These are phyloP conservation scores for Epinotia nisella DNA, from an alignment of 2,888 invertebrate genomes.

Conservation along the genomic window DNA sequence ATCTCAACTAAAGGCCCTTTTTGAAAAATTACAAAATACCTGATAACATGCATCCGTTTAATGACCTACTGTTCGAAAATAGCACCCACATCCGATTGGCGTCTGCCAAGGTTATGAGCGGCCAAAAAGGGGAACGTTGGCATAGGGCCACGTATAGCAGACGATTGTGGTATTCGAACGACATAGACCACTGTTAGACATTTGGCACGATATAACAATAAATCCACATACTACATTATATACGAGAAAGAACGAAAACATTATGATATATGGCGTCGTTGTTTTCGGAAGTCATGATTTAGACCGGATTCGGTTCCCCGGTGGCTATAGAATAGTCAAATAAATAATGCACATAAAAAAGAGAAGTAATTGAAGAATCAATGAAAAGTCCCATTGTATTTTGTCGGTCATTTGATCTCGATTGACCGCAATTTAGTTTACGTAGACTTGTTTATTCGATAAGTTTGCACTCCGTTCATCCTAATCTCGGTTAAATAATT, in stretches of 20 bases:
- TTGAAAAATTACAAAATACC: slow-evolving; percentile 2
- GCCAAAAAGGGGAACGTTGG: slow-evolving; percentile 57
- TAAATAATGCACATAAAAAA: neutral
- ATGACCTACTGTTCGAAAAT: slow-evolving; percentile 75
- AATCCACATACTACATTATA: slow-evolving; percentile 19
- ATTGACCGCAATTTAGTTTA: neutral
- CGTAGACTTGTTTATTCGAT: slow-evolving; percentile 5
- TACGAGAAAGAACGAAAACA: slow-evolving; percentile 16
- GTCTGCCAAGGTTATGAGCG: slow-evolving; percentile 66
- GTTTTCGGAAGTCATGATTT: slow-evolving; percentile 7
- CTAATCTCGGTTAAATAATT: slow-evolving; percentile 46
- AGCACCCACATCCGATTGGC: slow-evolving; percentile 69
- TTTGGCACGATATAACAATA: slow-evolving; percentile 34
- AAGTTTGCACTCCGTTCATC: slow-evolving; percentile 19
- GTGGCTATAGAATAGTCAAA: neutral
- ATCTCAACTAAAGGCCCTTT: neutral
- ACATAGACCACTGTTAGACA: slow-evolving; percentile 39
- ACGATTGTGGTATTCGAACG: slow-evolving; percentile 38
- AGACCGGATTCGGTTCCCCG: neutral
- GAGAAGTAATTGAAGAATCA: neutral
- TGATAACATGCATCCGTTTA: slow-evolving; percentile 59
- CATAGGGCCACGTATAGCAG: slow-evolving; percentile 50
- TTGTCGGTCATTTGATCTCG: neutral
- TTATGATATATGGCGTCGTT: slow-evolving; percentile 14
- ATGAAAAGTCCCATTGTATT: neutral